phyloP scores from a whole-genome alignment of 2,797 vertebrate genomes.

The Brotogeris chrysoptera region DNA sequence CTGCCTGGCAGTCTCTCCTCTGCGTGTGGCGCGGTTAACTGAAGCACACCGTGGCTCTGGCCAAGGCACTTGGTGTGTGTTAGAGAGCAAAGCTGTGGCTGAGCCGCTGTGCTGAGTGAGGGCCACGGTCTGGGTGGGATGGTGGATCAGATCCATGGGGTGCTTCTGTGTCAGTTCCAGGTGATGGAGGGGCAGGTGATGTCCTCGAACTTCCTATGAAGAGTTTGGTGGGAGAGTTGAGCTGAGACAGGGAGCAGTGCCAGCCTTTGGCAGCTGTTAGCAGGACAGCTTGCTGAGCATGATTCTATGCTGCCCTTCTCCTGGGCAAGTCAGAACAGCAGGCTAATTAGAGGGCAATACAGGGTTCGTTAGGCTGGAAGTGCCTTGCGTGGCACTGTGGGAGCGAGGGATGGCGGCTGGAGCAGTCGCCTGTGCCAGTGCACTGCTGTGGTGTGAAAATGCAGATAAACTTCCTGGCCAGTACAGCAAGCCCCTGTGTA shows the following conservation, averaged over 20 bases:
- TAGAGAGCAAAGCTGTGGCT: neutral
- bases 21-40: accelerated
- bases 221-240: neutral
- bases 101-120: accelerated
- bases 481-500: accelerated
- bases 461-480: neutral
- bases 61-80: accelerated
- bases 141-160: accelerated
- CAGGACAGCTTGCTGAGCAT: accelerated
- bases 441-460: neutral
- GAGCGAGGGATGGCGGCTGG: neutral
- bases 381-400: accelerated
- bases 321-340: neutral
- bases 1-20: neutral
- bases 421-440: accelerated
- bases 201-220: accelerated
- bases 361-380: neutral
- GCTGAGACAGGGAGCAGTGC: neutral
- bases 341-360: neutral
- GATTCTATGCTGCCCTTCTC: neutral
- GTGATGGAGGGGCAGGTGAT: neutral
- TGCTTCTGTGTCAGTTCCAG: accelerated
- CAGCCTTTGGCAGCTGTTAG: neutral
- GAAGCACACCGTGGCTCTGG: accelerated
- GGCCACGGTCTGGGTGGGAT: neutral